Evolutionary conservation across 2,113 vertebrate genomes (phyloP).

Genomic region (Microcebus ravelobensis): DNA sequence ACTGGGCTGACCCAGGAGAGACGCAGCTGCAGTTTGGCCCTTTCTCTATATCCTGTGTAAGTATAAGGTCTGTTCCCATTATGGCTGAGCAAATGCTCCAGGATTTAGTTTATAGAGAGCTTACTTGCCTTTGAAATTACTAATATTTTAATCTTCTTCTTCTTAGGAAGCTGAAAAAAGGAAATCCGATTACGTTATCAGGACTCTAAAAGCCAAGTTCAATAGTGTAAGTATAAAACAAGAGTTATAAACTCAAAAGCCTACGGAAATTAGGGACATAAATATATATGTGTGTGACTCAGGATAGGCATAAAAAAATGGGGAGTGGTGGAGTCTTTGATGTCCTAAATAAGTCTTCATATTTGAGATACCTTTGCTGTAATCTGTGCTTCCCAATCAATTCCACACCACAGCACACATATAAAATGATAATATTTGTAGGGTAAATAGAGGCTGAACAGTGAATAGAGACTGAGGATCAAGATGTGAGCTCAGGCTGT

Average conservation of each 20-base stretch:
- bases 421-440: background rate
- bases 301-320: background rate
- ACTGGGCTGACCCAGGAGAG: conserved; percentile 89
- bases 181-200: conserved; percentile 91
- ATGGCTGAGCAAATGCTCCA: background rate
- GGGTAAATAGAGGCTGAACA: background rate
- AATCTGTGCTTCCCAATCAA: background rate
- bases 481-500: background rate
- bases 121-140: conserved; percentile 23
- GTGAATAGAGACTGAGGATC: background rate
- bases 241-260: background rate
- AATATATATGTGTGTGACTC: background rate
- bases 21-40: conserved; percentile 85
- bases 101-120: background rate
- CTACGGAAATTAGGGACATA: background rate
- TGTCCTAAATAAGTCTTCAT: background rate
- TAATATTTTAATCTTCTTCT: conserved; percentile 49
- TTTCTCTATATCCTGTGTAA: conserved; percentile 93
- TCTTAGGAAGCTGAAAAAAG: conserved; percentile 90
- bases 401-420: background rate
- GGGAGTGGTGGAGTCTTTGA: background rate
- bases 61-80: conserved; percentile 76
- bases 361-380: background rate
- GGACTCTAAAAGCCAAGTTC: conserved; percentile 90
- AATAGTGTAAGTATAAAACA: conserved; percentile 86